Conservation (phyloP, 2,113 vertebrate species). For the Lampris incognitus region DNA sequence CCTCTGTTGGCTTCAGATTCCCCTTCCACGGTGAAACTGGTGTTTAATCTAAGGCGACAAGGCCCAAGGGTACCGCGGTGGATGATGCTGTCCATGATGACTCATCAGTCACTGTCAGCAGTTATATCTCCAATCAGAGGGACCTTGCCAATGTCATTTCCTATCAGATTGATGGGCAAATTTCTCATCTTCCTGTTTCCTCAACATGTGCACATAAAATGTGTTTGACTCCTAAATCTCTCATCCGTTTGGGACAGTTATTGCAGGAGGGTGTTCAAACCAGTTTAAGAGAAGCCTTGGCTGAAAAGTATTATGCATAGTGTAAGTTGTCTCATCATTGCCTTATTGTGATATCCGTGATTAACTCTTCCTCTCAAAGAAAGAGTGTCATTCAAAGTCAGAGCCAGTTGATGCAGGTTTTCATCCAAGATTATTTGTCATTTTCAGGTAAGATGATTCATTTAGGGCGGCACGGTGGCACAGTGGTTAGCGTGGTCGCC, state of each 20-base stretch:
- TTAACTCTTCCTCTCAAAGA: no score
- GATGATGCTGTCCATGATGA: conserved; percentile 40
- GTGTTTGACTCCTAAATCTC: not conserved
- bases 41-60: conserved; percentile 60
- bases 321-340: no score
- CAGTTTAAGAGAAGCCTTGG: no score
- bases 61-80: conserved; percentile 46
- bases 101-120: conserved; percentile 75
- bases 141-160: conserved; percentile 74
- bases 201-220: conserved; percentile 53
- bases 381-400: no score
- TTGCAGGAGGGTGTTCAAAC: not conserved
- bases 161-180: conserved; percentile 66
- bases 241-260: conserved; percentile 18
- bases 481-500: no score
- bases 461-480: no score
- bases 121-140: conserved; percentile 77
- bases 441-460: no score
- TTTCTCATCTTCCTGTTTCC: conserved; percentile 61
- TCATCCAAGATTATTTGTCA: no score
- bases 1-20: not conserved
- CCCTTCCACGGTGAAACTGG: conserved; percentile 33
- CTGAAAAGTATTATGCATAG: no score
- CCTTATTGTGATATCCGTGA: no score
- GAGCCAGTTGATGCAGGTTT: no score